phyloP scores from a whole-genome alignment of 2,113 vertebrate species.

The Parotia lawesii region DNA sequence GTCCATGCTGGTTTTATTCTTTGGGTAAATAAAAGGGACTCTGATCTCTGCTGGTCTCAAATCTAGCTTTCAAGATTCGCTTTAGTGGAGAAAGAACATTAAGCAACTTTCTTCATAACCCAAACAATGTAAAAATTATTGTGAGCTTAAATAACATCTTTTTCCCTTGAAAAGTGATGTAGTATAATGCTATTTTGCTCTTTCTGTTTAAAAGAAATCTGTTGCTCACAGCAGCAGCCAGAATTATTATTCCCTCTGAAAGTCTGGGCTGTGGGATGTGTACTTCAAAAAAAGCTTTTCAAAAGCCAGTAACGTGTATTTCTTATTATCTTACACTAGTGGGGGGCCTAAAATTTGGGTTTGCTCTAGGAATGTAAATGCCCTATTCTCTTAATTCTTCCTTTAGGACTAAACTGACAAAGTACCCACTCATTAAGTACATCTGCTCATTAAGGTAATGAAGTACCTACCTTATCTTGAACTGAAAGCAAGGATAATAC shows the following conservation, averaged over 20 bases:
- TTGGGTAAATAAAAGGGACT: neutral
- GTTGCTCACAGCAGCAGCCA: slow-evolving; percentile 34
- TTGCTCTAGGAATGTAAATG: slow-evolving; percentile 28
- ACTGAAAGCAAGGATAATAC: slow-evolving; percentile 5
- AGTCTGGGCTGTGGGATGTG: slow-evolving; percentile 39
- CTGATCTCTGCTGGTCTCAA: slow-evolving; percentile 24
- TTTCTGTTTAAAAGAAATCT: slow-evolving; percentile 40
- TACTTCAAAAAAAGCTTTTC: slow-evolving; percentile 9
- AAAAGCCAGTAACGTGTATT: neutral
- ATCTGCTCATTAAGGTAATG: slow-evolving; percentile 59
- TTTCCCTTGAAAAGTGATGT: neutral
- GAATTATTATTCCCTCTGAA: slow-evolving; percentile 47
- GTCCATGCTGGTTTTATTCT: slow-evolving; percentile 38
- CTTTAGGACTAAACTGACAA: slow-evolving; percentile 47
- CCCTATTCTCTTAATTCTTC: slow-evolving; percentile 22
- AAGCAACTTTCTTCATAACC: slow-evolving; percentile 34
- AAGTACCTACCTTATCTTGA: slow-evolving; percentile 28
- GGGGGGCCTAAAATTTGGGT: slow-evolving; percentile 13
- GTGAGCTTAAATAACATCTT: slow-evolving; percentile 31
- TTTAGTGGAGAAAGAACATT: slow-evolving; percentile 17
- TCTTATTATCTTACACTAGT: slow-evolving; percentile 17
- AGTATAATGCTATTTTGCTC: slow-evolving; percentile 2
- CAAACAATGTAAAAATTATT: slow-evolving; percentile 39
- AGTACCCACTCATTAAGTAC: slow-evolving; percentile 44
- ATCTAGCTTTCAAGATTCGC: neutral